Conservation (phyloP, 2,888 invertebrate species). For the Neoaliturus tenellus region DNA sequence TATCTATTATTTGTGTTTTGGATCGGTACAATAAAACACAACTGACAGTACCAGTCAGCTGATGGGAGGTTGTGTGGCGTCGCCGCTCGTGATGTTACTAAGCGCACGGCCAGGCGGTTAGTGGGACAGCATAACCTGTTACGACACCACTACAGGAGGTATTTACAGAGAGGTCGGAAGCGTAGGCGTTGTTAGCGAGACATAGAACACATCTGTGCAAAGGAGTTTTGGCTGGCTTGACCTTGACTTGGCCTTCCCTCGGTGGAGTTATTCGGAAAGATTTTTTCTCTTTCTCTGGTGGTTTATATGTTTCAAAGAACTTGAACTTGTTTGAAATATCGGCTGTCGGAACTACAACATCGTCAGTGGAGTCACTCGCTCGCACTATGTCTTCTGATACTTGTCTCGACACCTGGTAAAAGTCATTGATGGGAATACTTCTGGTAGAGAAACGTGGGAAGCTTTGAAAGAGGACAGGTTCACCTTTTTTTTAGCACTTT, state of each 20-base stretch:
- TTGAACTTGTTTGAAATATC: conserved; percentile 92
- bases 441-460: too few relatives aligned
- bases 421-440: conserved; percentile 21
- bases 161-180: conserved; percentile 48
- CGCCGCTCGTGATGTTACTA: background rate
- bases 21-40: conserved; percentile 40
- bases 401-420: conserved; percentile 72
- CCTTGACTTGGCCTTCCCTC: conserved; percentile 84
- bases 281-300: conserved; percentile 81
- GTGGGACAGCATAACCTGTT: conserved; percentile 31
- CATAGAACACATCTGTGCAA: conserved; percentile 48
- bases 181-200: conserved; percentile 42
- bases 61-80: background rate
- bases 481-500: too few relatives aligned
- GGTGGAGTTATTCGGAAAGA: conserved; percentile 94
- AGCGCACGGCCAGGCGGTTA: conserved; percentile 2
- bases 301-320: conserved; percentile 93
- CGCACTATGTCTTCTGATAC: conserved; percentile 83
- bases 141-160: conserved; percentile 46
- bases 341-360: conserved; percentile 86
- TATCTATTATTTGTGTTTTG: too few relatives aligned
- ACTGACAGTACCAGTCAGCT: conserved; percentile 8
- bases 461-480: too few relatives aligned
- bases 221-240: conserved; percentile 65
- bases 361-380: conserved; percentile 83